Evolutionary conservation across 2,797 vertebrate genomes (phyloP).

Genomic region (Peromyscus eremicus): DNA sequence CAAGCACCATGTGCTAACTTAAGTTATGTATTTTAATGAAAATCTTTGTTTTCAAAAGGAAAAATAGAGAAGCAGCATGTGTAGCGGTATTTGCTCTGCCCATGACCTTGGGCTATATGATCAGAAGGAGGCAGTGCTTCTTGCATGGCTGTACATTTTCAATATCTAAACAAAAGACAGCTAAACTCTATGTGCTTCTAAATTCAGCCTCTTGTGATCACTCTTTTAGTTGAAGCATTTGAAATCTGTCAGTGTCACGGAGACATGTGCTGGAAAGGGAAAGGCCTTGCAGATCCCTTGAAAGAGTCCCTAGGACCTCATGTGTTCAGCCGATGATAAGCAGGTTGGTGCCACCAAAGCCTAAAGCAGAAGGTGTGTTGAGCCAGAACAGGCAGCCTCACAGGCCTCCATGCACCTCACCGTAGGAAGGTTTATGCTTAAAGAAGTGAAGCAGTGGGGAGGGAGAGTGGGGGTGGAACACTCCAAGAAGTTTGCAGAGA

Average conservation of each 20-base stretch:
- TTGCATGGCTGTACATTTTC: background rate
- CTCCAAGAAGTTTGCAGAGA: background rate
- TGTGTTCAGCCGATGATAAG: background rate
- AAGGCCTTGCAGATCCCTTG: background rate
- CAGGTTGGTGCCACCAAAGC: background rate
- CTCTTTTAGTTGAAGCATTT: background rate
- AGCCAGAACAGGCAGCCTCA: background rate
- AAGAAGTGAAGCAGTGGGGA: background rate
- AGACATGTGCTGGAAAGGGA: background rate
- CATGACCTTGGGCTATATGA: no score
- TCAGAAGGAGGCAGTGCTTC: no score
- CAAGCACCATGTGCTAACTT: background rate
- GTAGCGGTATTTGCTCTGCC: no score
- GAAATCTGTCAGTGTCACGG: background rate
- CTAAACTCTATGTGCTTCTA: background rate
- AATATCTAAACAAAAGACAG: conserved; percentile 16
- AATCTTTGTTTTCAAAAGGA: conserved; percentile 13
- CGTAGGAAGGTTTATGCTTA: background rate
- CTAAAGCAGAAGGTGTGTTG: background rate
- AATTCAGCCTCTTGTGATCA: background rate
- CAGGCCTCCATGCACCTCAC: background rate
- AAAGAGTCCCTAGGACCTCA: background rate
- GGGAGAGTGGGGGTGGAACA: background rate
- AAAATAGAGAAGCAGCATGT: background rate
- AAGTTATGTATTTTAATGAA: conserved; percentile 53